These are phyloP conservation scores for Chiloscyllium plagiosum DNA, from an alignment of 2,113 vertebrate species.

Conservation along the genomic window DNA sequence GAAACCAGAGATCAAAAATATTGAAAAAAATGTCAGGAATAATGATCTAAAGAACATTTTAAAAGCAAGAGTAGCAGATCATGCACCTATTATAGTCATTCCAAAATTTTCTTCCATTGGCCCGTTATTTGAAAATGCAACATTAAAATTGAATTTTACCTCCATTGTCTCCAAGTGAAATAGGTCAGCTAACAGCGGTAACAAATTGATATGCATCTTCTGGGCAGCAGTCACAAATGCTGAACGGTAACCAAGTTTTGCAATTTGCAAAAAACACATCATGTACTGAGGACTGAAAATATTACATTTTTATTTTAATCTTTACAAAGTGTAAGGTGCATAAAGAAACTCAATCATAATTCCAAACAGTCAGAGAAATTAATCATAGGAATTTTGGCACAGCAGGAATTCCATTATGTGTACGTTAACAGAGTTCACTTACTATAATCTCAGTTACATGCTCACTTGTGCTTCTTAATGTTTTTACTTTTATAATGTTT, in stretches of 20 bases:
- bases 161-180: background rate
- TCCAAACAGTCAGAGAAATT: background rate
- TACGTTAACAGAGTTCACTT: background rate
- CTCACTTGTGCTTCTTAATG: background rate
- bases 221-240: background rate
- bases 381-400: background rate
- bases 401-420: background rate
- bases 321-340: background rate
- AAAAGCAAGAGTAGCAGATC: background rate
- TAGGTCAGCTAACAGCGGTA: background rate
- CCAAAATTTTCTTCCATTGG: background rate
- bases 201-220: background rate
- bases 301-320: background rate
- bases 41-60: background rate
- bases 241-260: background rate
- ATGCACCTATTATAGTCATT: background rate
- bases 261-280: background rate
- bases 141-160: background rate
- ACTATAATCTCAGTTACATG: background rate
- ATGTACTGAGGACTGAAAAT: background rate
- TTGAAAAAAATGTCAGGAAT: background rate
- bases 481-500: background rate
- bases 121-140: background rate
- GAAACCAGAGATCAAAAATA: background rate
- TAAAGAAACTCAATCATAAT: background rate